Evolutionary conservation across 2,797 vertebrate species (phyloP), one percentile per base, ranked within the genome.

Genomic region (Bryconaethiops microstoma): DNA sequence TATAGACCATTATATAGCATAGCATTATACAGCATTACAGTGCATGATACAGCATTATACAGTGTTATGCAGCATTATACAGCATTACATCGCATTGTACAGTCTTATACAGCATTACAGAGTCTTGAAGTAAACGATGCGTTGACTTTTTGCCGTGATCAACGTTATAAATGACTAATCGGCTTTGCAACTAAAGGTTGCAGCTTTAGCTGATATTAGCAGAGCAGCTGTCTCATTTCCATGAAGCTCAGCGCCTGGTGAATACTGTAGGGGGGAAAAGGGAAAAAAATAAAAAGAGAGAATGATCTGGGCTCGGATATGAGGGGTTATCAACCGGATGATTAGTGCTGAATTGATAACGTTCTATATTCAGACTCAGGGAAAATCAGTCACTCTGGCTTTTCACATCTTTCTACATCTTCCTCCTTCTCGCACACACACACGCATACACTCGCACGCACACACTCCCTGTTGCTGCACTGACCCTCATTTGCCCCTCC

Each of bases 261-360:
- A 70, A 76, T 67, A 80, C 23, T 39, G 52, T 7, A 19, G 63
- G 7, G 48, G 35, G 29, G 35, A 70, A 65, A 17, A 21, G 12
- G 42, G 48, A n/a, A n/a, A n/a, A n/a, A n/a, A n/a, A n/a, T n/a
- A n/a, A 14, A 14, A 40, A 59, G 45, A 74, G 68, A 57, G 52
- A 69, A 82, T 21, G 50, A 76, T 75, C 73, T 42, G 68, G 74
- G 73, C 52, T 62, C 79, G 74, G 73, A 83, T 74, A 77, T 77
- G 77, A 70, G 23, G 69, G 78, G 78, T 74, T 74, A 79, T 76
- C 74, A 77, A 25, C 62, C n/a, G 78, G 67, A 42, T 62, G 74
- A 83, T 82, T 82, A 82, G 81, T 80, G 91, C 91, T 88, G 71
- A 42, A 91, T 91, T 90, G 90, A 92, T 91, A 92, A 87, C 67